Evolutionary conservation across 2,113 vertebrate genomes (phyloP).

Genomic region (Tamias sibiricus): DNA sequence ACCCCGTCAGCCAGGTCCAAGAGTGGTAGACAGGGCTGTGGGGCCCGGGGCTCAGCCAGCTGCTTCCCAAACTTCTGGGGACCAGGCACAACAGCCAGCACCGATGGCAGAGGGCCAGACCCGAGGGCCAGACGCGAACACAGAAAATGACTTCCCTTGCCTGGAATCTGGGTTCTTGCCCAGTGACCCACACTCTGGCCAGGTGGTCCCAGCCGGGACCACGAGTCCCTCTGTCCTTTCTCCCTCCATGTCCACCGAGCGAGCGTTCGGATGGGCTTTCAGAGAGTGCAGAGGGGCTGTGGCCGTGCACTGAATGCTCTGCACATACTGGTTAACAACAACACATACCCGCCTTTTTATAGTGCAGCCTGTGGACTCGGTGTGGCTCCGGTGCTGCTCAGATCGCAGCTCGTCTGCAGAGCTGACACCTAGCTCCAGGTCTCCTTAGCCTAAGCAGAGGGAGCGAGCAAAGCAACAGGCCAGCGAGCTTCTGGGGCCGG

Average conservation of each 20-base stretch:
- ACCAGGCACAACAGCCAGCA: slow-evolving; percentile 54
- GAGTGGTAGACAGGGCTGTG: background rate
- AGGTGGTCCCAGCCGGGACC: background rate
- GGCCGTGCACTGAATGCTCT: background rate
- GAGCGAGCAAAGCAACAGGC: background rate
- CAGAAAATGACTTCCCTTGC: slow-evolving; percentile 59
- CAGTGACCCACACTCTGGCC: slow-evolving; percentile 6
- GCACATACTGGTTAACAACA: background rate
- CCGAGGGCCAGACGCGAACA: slow-evolving; percentile 69
- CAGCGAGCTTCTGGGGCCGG: background rate
- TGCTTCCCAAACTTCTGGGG: slow-evolving; percentile 64
- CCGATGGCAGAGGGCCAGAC: slow-evolving; percentile 62
- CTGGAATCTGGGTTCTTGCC: slow-evolving; percentile 66
- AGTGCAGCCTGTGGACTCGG: background rate
- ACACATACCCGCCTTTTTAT: rapidly evolving
- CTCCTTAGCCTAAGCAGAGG: background rate
- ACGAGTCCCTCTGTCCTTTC: background rate
- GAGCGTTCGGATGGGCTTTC: background rate
- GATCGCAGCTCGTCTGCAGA: background rate
- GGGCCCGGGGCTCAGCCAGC: background rate
- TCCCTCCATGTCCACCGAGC: background rate
- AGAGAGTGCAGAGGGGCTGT: background rate
- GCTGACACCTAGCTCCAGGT: background rate
- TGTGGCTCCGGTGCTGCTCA: background rate
- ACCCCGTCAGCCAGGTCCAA: background rate